Evolutionary conservation across 1,140 invertebrate genomes (phyloP), one percentile per base, ranked within the genome.

Genomic region (Liolophura sinensis): DNA sequence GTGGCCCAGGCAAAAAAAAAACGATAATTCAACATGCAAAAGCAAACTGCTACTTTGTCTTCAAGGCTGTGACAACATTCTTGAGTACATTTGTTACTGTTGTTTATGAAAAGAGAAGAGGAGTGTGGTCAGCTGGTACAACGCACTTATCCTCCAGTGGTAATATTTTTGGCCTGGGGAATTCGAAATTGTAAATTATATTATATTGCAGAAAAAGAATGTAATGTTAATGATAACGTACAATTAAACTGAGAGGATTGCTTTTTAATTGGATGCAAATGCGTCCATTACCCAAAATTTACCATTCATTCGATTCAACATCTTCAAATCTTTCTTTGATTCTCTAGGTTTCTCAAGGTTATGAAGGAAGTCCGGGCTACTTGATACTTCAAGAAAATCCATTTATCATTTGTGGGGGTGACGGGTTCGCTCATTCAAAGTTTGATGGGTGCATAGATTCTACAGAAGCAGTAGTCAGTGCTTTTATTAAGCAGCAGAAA

Each of bases 401-500:
- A 18, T 67, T 82, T 22, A 69, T 88, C 3, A 69, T 88, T 63
- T 75, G 83, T 65, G 85, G 82, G 50, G 87, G 87, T 49, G 87
- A 88, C 76, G 83, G 78, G n/a, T 88, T 88, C 64, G 79, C 79
- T 6, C 74, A 81, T 50, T 87, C 87, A 46, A 87, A 82, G 56
- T 84, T 88, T 74, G 86, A 88, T 74, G 86, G 86, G 14, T 88
- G 87, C 73, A 71, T 88, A 40, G 73, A 82, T 20, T 88, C 87
- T 16, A 85, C 87, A 3, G 58, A 76, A 58, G 66, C 75, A n/a
- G 68, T 73, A n/a, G 18, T 18, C 18, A 4, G 12, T 59, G 31
- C 6, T 54, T 54, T 3, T 54, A 9, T 40, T 40, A 40, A 40
- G 3, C 31, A 40, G 31, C 31, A 40, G 31, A 40, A 40, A 40